Evolutionary conservation across 2,113 vertebrate genomes (phyloP), one percentile per base, ranked within the genome.

Genomic region (Monopterus albus): DNA sequence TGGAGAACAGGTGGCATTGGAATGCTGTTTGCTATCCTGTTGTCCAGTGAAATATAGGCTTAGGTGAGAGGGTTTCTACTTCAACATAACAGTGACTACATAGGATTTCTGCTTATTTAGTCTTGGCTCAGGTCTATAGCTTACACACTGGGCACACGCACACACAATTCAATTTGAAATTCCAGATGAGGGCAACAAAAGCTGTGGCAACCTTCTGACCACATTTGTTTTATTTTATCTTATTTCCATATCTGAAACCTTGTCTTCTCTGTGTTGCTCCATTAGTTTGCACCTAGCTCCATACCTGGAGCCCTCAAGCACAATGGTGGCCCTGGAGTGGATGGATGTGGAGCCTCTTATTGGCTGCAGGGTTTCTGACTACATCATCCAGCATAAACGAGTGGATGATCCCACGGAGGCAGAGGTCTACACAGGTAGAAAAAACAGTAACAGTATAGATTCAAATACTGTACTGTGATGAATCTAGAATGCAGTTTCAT

Each of bases 321-420:
- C 95, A 0, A 96, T 98, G 83, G 97, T 99, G 40, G 96, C 96
- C 39, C 88, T 99, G 79, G 96, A 99, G 82, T 99, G 98, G 98
- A 87, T 95, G 35, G 97, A 99, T 2, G 94, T 99, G 39, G 96
- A 99, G 73, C 96, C 96, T 11, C 90, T 95, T 68, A 97, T 99
- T 20, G 98, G 98, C 70, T 97, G 94, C 14, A 99, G 96, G 87
- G 93, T 99, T 46, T 96, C 97, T 0, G 97, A 99, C 86, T 99
- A 98, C 4, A 87, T 98, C 88, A 93, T 99, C 68, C 98, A 99
- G 75, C 96, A 99, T 86, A 99, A 99, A 90, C 95, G 96, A 72
- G 94, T 99, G 61, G 97, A 98, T 53, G 96, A 98, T 77, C 97
- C 96, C 25, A 95, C 94, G 0, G 96, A 99, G 72, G 96, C 97